Evolutionary conservation across 2,888 invertebrate species (phyloP).

Genomic region (Trileptium ribeirensis): DNA sequence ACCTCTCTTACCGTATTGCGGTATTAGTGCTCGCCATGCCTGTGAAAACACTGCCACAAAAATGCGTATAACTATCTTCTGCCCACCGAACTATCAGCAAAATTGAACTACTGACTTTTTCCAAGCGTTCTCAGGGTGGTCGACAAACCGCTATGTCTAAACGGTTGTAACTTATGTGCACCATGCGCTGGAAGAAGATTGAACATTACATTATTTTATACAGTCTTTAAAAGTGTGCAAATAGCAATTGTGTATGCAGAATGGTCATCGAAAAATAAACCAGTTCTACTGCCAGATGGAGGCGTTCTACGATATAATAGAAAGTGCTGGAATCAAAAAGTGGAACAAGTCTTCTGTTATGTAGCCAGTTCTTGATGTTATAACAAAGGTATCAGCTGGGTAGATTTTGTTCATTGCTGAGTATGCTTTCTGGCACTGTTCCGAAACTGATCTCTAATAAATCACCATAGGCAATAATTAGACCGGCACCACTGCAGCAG

Average conservation of each 20-base stretch:
- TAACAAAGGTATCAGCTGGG: background rate
- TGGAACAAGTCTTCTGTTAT: background rate
- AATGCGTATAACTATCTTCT: background rate
- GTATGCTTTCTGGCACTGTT: background rate
- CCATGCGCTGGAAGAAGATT: background rate
- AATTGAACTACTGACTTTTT: background rate
- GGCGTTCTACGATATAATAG: background rate
- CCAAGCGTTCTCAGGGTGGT: background rate
- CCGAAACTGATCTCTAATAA: background rate
- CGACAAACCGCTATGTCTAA: background rate
- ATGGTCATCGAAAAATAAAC: background rate
- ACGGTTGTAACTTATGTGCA: background rate
- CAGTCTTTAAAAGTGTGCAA: background rate
- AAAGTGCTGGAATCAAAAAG: background rate
- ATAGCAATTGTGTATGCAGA: background rate
- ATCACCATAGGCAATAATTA: background rate
- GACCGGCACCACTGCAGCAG: background rate
- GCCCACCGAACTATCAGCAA: background rate
- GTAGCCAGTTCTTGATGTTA: background rate
- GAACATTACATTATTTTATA: background rate
- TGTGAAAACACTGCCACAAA: background rate
- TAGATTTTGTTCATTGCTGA: background rate
- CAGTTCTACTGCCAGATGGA: background rate
- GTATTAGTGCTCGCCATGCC: background rate
- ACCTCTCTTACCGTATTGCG: background rate